Evolutionary conservation across 2,888 invertebrate genomes (phyloP), one percentile per base, ranked within the genome.

Genomic region (Phyllotreta cruciferae): DNA sequence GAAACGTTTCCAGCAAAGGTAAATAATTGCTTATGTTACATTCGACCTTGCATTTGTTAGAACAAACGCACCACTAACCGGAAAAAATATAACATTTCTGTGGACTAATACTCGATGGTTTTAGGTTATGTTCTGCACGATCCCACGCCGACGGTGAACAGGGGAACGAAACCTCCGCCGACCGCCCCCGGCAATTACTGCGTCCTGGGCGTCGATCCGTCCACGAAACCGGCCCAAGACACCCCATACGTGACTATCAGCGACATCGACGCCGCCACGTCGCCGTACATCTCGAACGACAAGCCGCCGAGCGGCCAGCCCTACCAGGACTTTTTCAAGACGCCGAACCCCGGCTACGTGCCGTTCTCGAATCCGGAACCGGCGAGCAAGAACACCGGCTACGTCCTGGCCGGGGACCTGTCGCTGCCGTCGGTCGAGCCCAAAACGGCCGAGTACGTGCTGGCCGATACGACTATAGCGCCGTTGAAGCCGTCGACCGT

Each of bases 331-430:
- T 61, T 72, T 6, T 65, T 70, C 44, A 76, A 76, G 67, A 66
- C 72, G 36, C 55, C 73, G 3, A 75, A 74, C 68, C 73, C 75
- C 0, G 74, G 77, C 49, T 78, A 78, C 57, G 71, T 77, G 47
- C 75, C 76, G 8, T 72, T 72, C 62, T 68, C 70, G 45, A 44
- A 66, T 0, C 41, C 65, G 42, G 68, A 69, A 47, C 69, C 66
- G 9, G 61, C 68, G 0, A 41, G 62, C 6, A 68, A 62, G 11
- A 67, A 62, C 60, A 74, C 76, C 13, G 62, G 74, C 36, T 79
- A 79, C 64, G 76, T 79, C 5, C 66, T 78, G 57, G 78, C 77
- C 8, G 78, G 77, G 1, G 58, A 60, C 39, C 24, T 60, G 13
- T 42, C 52, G 11, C 41, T 54, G 3, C 44, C 57, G 36, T 24